Base-by-base conservation (phyloP, 1,140 invertebrate species). In the Hetaerina americana region DNA sequence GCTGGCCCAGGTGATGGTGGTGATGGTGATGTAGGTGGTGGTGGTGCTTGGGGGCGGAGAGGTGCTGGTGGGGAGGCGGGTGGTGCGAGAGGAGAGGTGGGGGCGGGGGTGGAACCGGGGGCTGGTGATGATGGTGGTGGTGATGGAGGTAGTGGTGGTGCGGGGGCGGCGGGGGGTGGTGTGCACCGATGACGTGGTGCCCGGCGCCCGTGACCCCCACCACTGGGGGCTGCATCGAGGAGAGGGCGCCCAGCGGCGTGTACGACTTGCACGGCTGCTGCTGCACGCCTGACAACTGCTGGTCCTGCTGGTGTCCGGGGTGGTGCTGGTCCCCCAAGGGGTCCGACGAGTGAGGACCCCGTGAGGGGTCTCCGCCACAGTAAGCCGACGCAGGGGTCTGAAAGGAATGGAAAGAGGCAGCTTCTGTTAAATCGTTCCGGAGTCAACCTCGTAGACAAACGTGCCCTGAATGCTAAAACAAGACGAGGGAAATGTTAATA, bases 161-260 rank as follows among this genome's bases (percentile, higher is more conserved):
- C 18, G n/a, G 67, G 18, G n/a, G 67, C 67, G 26, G 67, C 15
- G n/a, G 67, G 69, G 27, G 69, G 26, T 70, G 69, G 27, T 68
- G 67, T 25, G 25, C 18, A 1, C 25, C 67, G 25, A 68, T 28
- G 2, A 26, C 25, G 25, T 68, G 25, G 25, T 24, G 31, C 1
- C 69, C 29, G 10, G 69, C 24, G 29, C 69, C 31, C 2, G 29
- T 40, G 3, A 25, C 26, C 24, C 27, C 69, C 27, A 70, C 69
- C 27, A 29, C 26, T 6, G 72, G 70, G 10, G 72, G 70, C 31
- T 66, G 69, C n/a, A 68, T 94, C 74, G 88, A 92, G 40, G 91
- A 93, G 72, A 93, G 82, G n/a, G 92, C 92, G 68, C 89, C 89
- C 40, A 94, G 84, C 18, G 92, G 92, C 31, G 91, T 92, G 78